Base-by-base conservation (phyloP, 2,797 vertebrate species). In the Centroberyx gerrardi region DNA sequence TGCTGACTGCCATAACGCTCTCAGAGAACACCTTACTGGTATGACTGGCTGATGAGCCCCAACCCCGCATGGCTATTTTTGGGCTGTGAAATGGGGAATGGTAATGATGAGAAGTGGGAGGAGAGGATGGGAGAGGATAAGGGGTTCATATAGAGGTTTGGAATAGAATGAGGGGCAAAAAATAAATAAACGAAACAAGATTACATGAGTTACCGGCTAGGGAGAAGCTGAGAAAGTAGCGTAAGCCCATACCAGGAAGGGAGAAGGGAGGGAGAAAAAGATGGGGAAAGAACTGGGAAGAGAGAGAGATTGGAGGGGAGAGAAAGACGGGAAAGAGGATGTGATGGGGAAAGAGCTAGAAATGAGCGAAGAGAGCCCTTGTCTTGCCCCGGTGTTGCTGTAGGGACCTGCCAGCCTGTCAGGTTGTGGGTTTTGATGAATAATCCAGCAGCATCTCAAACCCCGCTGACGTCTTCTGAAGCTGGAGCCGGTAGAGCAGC, bases 391-490 rank as follows among this genome's bases (percentile, higher is more conserved):
- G 0, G 17, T 60, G 67, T 64, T 63, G 72, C 81, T 84, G 81
- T 77, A 76, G 88, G 80, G 52, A 76, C 48, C 72, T 76, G 87
- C 79, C 84, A 78, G 76, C 52, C 27, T 77, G 85, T 82, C 84
- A 82, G 77, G 60, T 64, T 53, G 38, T 59, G 62, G 65, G 51
- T 75, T 81, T 82, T 74, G 81, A 92, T 89, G 79, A 89, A 88
- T 90, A 88, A 92, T 84, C 76, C 81, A 90, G 77, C 78, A 59
- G 42, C 42, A 15, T 78, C 59, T 81, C 74, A 66, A 28, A 55
- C 71, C 67, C 56, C 78, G 29, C 71, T 81, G 62, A 55, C 27
- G 28, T 56, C 13, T 33, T 56, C 12, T 56, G 54, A 66, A 73
- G 56, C 71, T 42, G 76, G 33, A 78, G 83, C 74, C 68, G 78